A percentile compares a stretch with the other conserved stretches of the same genome.
Conservation (phyloP, 1,140 invertebrate genomes). For the Drosophila albomicans region DNA sequence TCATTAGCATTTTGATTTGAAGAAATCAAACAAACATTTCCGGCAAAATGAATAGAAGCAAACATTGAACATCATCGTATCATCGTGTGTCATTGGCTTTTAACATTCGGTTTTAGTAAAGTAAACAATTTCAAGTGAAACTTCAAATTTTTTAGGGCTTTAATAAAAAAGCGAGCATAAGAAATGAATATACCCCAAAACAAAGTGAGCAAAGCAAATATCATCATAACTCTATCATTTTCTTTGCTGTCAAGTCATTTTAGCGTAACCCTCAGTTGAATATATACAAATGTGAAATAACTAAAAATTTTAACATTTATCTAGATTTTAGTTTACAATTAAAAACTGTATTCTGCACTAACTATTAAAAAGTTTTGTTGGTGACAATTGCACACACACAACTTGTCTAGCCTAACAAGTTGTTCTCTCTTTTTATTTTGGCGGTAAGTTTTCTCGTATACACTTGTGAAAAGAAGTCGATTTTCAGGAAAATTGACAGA, state of each 20-base stretch:
- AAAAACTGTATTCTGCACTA: constrained; percentile 18
- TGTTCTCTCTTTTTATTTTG: background rate
- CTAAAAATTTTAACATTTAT: constrained; percentile 56
- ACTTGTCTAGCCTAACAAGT: constrained; percentile 2
- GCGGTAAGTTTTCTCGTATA: constrained; percentile 20
- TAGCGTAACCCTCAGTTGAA: constrained; percentile 42
- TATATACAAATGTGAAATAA: constrained; percentile 59
- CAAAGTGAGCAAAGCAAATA: constrained; percentile 3
- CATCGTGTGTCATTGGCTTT: constrained; percentile 55
- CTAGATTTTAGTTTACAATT: constrained; percentile 51
- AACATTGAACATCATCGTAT: constrained; percentile 55
- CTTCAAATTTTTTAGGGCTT: too few relatives aligned
- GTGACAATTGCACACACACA: constrained; percentile 20
- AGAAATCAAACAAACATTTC: constrained; percentile 69
- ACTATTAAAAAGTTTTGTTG: constrained; percentile 12
- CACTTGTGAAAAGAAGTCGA: background rate
- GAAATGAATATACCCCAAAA: too few relatives aligned
- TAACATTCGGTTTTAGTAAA: background rate
- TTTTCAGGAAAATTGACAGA: background rate
- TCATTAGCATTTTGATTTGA: constrained; percentile 75
- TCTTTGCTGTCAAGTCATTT: constrained; percentile 39
- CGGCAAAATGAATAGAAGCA: constrained; percentile 47
- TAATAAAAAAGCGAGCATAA: too few relatives aligned
- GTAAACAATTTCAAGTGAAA: too few relatives aligned
- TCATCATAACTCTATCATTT: background rate